Percentiles rank a stretch among this genome's conserved stretches.
Evolutionary conservation across 2,888 invertebrate genomes (phyloP).

Genomic region (Dioctria rufipes): DNA sequence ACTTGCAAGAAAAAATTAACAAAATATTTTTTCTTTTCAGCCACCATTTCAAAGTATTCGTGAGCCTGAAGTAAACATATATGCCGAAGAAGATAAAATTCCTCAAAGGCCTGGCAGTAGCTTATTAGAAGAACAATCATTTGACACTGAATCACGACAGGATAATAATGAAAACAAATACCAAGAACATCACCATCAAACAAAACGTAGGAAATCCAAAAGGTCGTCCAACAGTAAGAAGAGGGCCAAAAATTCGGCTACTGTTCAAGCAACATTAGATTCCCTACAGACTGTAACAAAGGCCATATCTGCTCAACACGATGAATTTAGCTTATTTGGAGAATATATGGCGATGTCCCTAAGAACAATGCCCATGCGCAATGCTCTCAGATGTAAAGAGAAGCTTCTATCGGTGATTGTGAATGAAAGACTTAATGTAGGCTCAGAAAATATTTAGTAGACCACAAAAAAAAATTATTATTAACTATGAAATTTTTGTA

Average conservation of each 20-base stretch:
- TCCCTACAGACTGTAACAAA: conserved; percentile 35
- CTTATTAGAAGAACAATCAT: conserved; percentile 32
- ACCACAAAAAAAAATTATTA: too few species aligned
- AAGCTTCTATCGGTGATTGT: conserved; percentile 30
- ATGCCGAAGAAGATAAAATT: conserved; percentile 25
- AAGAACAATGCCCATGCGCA: conserved; percentile 28
- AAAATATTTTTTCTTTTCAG: neutral
- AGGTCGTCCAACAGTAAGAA: neutral
- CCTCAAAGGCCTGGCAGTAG: conserved; percentile 4
- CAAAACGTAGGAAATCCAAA: conserved; percentile 19
- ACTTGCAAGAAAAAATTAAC: too few species aligned
- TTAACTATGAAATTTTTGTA: too few species aligned
- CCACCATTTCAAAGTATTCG: conserved; percentile 31
- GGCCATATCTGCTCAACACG: conserved; percentile 30
- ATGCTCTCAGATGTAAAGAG: conserved; percentile 33
- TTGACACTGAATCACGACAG: neutral
- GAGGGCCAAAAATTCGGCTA: neutral
- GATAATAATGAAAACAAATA: neutral
- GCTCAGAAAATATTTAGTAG: neutral
- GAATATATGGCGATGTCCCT: conserved; percentile 45
- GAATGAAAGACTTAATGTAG: conserved; percentile 28
- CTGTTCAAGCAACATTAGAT: conserved; percentile 28
- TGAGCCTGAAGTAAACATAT: conserved; percentile 39
- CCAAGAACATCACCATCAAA: conserved; percentile 13
- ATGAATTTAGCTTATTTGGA: conserved; percentile 32